These are phyloP conservation scores for Alouatta palliata DNA, from an alignment of 2,113 vertebrate genomes.

Conservation along the genomic window DNA sequence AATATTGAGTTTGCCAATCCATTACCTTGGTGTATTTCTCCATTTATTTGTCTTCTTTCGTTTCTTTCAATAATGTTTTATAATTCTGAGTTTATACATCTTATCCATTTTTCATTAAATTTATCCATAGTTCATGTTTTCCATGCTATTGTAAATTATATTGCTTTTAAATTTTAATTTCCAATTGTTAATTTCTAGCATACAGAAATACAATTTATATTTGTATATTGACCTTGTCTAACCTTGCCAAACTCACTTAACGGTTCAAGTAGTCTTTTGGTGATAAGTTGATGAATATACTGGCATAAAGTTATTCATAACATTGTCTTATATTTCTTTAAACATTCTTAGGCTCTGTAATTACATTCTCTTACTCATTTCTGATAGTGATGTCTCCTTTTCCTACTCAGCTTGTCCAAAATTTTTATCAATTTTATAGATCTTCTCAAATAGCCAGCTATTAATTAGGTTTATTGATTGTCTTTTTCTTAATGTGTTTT, in stretches of 20 bases:
- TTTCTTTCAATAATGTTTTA: not conserved
- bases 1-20: not conserved
- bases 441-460: not conserved
- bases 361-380: not conserved
- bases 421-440: not conserved
- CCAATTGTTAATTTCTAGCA: not conserved
- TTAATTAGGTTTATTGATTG: not conserved
- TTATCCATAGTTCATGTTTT: not conserved
- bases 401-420: not conserved
- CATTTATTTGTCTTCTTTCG: not conserved
- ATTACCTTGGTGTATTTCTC: not conserved
- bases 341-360: not conserved
- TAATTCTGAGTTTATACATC: not conserved
- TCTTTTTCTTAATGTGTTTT: not conserved
- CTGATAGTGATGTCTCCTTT: not conserved
- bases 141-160: not conserved
- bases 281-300: not conserved
- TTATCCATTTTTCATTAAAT: not conserved
- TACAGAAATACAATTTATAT: not conserved
- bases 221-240: not conserved
- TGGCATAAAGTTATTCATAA: not conserved
- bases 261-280: not conserved
- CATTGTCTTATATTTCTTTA: not conserved
- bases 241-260: not conserved
- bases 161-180: conserved; percentile 25